Evolutionary conservation across 2,797 vertebrate genomes (phyloP).

Genomic region (Pitangus sulphuratus): DNA sequence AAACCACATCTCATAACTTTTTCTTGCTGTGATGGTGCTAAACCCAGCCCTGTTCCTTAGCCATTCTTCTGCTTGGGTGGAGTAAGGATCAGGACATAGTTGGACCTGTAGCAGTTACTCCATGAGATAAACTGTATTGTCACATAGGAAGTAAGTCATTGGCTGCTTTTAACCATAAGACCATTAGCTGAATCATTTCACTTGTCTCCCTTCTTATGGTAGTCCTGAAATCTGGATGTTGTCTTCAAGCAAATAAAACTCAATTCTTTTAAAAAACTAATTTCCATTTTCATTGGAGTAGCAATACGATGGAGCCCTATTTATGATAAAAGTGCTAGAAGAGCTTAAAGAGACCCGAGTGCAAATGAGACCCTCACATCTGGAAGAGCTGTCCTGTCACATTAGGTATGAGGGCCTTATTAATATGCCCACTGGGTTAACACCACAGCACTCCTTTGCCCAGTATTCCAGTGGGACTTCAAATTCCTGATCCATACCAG

Average conservation of each 20-base stretch:
- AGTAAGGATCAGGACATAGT: not conserved
- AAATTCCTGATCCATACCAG: not conserved
- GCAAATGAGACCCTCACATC: not conserved
- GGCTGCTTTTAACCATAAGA: not conserved
- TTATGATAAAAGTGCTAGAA: not conserved
- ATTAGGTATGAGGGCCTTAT: not conserved
- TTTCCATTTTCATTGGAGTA: not conserved
- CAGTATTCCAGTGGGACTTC: not conserved
- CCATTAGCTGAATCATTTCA: not conserved
- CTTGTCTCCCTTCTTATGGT: not conserved
- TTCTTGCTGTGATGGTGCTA: not conserved
- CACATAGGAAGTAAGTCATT: not conserved
- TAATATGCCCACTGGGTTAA: not conserved
- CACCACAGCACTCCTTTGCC: not conserved
- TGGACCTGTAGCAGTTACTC: not conserved
- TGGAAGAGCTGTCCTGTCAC: not conserved
- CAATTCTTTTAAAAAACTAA: not conserved
- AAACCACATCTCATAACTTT: not conserved
- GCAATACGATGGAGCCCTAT: not conserved
- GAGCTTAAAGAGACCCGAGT: not conserved
- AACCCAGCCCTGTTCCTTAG: not conserved
- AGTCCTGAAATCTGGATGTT: not conserved
- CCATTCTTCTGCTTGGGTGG: not conserved
- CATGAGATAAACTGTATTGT: not conserved
- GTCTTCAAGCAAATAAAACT: not conserved